Evolutionary conservation across 1,140 invertebrate species (phyloP), one percentile per base, ranked within the genome.

Genomic region (Aphelenchoides besseyi): DNA sequence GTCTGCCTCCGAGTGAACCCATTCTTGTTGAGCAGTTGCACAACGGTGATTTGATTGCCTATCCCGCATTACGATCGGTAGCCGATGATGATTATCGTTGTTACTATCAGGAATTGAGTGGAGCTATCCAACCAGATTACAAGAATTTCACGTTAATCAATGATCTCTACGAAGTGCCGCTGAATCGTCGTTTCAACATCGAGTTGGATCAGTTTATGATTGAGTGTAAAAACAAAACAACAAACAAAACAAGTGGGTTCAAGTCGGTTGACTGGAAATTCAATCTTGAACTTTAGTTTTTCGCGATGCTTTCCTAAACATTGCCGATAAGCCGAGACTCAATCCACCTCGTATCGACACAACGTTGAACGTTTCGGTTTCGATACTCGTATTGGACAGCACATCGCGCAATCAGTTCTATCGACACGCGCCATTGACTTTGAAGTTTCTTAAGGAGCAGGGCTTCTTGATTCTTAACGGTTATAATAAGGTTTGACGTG

Each of bases 401-500:
- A 35, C 32, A 2, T 37, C 63, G 2, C 16, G 32, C n/a, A 66
- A 29, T 32, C 63, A 66, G 36, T 66, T 66, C 63, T 66, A 29
- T 12, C 16, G 55, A 18, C 55, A 59, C 55, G 18, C 18, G 26
- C 63, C 63, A 8, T n/a, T 18, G 30, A 66, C 63, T 23, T 35
- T 66, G 8, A 66, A 66, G 63, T 53, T 66, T 23, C n/a, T 66
- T 1, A 66, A 66, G 12, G 12, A 66, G 30, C n/a, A 66, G 9
- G 63, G 32, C 1, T 66, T 66, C 36, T n/a, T 18, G 23, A 66
- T 55, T 53, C 32, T 66, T 0, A 36, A 1, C 41, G 32, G 16
- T 12, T 66, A 66, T 3, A 66, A 66, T 33, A 66, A 66, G 3
- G 32, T 66, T 23, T 2, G 55, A 2, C n/a, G n/a, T n/a, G n/a